Conservation (phyloP, 2,888 invertebrate genomes). For the Myopa testacea region DNA sequence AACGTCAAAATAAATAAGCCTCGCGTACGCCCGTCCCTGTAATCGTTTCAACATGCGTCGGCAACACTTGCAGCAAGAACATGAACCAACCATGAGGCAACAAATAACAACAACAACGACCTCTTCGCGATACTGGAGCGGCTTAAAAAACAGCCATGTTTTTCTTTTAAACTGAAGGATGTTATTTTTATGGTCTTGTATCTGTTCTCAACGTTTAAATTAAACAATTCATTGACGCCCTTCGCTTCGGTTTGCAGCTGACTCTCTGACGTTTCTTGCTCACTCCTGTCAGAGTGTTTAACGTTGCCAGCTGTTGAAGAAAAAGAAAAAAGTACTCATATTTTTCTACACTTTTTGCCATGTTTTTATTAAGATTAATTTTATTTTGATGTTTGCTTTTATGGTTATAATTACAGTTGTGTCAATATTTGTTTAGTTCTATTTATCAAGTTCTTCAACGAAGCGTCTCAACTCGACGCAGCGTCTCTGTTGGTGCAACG, state of each 20-base stretch:
- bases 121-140: conserved; percentile 5
- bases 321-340: too few relatives aligned
- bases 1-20: conserved; percentile 38
- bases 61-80: conserved; percentile 26
- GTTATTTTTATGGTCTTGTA: conserved; percentile 3
- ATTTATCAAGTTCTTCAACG: too few relatives aligned
- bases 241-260: neutral
- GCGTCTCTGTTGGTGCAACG: too few relatives aligned
- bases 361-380: too few relatives aligned
- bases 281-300: too few relatives aligned
- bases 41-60: conserved; percentile 34
- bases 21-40: neutral
- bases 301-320: neutral
- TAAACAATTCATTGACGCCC: conserved; percentile 37
- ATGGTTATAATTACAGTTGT: neutral
- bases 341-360: too few relatives aligned
- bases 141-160: neutral
- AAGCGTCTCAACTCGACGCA: too few relatives aligned
- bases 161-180: neutral
- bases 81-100: neutral
- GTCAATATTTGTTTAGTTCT: neutral
- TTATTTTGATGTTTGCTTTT: neutral
- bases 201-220: conserved; percentile 31
- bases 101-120: too few relatives aligned
- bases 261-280: too few relatives aligned